Base-by-base conservation (phyloP, 2,888 invertebrate genomes). In the Laspeyria flexula region DNA sequence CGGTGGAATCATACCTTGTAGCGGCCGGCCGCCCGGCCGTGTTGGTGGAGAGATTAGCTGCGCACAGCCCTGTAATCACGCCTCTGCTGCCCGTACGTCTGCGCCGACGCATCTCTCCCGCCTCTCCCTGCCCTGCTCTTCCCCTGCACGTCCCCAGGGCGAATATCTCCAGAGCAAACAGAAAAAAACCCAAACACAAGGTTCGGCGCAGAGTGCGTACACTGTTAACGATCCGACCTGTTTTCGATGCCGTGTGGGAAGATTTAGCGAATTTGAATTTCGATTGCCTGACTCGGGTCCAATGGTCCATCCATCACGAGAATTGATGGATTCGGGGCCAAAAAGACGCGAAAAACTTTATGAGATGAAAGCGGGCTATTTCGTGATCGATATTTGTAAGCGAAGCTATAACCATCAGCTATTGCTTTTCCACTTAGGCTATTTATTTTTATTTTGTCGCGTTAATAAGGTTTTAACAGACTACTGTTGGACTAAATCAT, bases 211-310 rank as follows among this genome's bases (percentile, higher is more conserved):
- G 60, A 66, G 68, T 75, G 71, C 74, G 86, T 85, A 81, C 83
- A 75, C 86, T 83, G 90, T 90, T 90, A 90, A 91, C 90, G 89
- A 91, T 82, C 81, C 83, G 86, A 85, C 86, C 86, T 83, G 88
- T 90, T 89, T 85, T 85, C 86, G 83, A 79, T 78, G 79, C 83
- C 73, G 85, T 90, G 89, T 91, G 91, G 89, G 91, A 91, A 91
- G 90, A 89, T 90, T 91, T 91, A 89, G 91, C 91, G 88, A 91
- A 92, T 92, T 92, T 91, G 89, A 91, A 90, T 90, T 89, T 88
- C 88, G 90, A 90, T 90, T 85, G 87, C 85, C 79, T 75, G 80
- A 77, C 66, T 77, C 61, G 67, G 73, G 73, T 77, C 80, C 83
- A 81, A 80, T 76, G 87, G 82, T 82, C 83, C 91, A 91, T 91